These are phyloP conservation scores for Leistus spinibarbis DNA, from an alignment of 2,888 invertebrate genomes.

Conservation along the genomic window DNA sequence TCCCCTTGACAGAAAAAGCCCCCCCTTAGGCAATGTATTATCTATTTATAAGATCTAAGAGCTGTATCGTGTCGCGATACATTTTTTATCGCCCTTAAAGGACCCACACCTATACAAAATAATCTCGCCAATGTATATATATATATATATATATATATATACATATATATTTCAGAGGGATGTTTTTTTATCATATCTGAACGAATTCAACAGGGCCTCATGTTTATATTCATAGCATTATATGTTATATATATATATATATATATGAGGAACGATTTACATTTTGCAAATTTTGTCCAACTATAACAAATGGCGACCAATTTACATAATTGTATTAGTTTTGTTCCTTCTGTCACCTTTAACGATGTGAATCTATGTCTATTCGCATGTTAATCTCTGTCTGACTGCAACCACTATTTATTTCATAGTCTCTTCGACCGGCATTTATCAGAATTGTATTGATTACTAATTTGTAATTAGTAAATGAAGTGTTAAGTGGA, in stretches of 20 bases:
- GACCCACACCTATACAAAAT: constrained; percentile 11
- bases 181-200: background rate
- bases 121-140: constrained; percentile 9
- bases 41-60: constrained; percentile 27
- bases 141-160: background rate
- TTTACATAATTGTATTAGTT: constrained; percentile 36
- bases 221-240: constrained; percentile 33
- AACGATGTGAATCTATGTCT: no score
- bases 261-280: constrained; percentile 15
- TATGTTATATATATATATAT: no score
- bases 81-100: constrained; percentile 31
- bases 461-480: no score
- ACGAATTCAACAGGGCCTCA: background rate
- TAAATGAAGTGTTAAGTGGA: no score
- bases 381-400: no score
- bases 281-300: constrained; percentile 36
- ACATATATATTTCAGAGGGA: background rate
- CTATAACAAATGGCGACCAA: constrained; percentile 28
- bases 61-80: constrained; percentile 24
- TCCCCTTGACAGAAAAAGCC: background rate
- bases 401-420: no score
- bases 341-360: constrained; percentile 13
- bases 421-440: no score
- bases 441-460: no score
- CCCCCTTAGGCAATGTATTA: background rate